Percentiles rank a stretch among this genome's conserved stretches.
These are phyloP conservation scores for Ditylenchus dipsaci DNA, from an alignment of 1,140 invertebrate species.

Conservation along the genomic window DNA sequence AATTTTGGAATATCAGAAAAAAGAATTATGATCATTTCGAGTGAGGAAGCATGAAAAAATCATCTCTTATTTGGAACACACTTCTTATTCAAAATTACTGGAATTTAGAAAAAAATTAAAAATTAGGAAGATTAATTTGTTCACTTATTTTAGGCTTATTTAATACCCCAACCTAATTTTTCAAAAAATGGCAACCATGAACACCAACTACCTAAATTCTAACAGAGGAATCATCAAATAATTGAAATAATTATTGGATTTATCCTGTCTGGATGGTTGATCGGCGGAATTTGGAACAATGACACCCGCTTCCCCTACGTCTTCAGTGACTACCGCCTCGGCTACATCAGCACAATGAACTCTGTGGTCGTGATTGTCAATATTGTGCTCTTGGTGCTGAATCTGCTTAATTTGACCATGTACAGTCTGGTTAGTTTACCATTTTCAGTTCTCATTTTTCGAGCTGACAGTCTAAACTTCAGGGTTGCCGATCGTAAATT, in stretches of 20 bases:
- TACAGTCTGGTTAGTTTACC: slow-evolving; percentile 43
- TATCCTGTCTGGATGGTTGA: slow-evolving; percentile 10
- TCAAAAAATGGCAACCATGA: slow-evolving; percentile 14
- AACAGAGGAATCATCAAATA: slow-evolving; percentile 50
- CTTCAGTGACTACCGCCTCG: slow-evolving; percentile 19
- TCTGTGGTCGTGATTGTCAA: slow-evolving; percentile 53
- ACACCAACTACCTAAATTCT: slow-evolving; percentile 47
- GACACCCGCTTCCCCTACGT: neutral
- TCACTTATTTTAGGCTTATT: too few relatives aligned
- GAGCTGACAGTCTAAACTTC: too few relatives aligned
- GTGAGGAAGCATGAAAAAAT: too few relatives aligned
- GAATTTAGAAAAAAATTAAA: too few relatives aligned
- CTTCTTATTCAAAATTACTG: too few relatives aligned
- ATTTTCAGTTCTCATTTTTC: neutral
- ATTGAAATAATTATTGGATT: slow-evolving; percentile 42
- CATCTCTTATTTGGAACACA: too few relatives aligned
- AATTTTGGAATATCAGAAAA: too few relatives aligned
- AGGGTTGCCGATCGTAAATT: too few relatives aligned
- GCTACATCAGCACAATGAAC: slow-evolving; percentile 47
- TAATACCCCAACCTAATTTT: too few relatives aligned
- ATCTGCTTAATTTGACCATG: slow-evolving; percentile 45
- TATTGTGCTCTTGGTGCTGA: slow-evolving; percentile 52
- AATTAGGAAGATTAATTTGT: too few relatives aligned
- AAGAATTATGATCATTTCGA: too few relatives aligned
- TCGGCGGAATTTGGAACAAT: neutral